Evolutionary conservation across 2,888 invertebrate species (phyloP).

Genomic region (Calameuta filiformis): DNA sequence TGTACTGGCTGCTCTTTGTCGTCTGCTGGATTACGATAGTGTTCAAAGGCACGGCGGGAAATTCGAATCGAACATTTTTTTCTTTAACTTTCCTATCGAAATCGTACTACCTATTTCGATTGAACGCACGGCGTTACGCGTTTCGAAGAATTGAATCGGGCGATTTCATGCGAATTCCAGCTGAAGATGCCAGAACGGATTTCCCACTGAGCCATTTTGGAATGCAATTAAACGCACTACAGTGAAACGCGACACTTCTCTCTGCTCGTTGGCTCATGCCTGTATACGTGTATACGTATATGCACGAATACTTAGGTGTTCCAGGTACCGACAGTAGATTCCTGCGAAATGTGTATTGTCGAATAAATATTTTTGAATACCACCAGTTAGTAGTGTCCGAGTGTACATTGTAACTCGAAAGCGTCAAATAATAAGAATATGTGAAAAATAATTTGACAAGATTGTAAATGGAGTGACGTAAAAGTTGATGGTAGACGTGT

Average conservation of each 20-base stretch:
- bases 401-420: neutral
- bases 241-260: slow-evolving; percentile 50
- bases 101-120: neutral
- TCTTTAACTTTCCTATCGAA: neutral
- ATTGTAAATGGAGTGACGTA: neutral
- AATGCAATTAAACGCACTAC: slow-evolving; percentile 63
- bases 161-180: slow-evolving; percentile 40
- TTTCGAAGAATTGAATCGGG: neutral
- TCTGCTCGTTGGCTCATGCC: slow-evolving; percentile 12
- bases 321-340: neutral
- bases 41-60: neutral
- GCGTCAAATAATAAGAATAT: neutral
- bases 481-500: neutral
- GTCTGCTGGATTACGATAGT: neutral
- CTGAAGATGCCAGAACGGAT: slow-evolving; percentile 37
- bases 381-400: neutral
- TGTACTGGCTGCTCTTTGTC: neutral
- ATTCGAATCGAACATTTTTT: neutral
- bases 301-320: neutral
- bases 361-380: neutral
- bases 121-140: neutral
- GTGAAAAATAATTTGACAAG: neutral
- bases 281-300: slow-evolving; percentile 3
- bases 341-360: neutral
- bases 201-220: slow-evolving; percentile 59